A percentile compares a stretch with the other conserved stretches of the same genome.
Conservation (phyloP, 2,888 invertebrate species). For the Zaprionus bogoriensis region DNA sequence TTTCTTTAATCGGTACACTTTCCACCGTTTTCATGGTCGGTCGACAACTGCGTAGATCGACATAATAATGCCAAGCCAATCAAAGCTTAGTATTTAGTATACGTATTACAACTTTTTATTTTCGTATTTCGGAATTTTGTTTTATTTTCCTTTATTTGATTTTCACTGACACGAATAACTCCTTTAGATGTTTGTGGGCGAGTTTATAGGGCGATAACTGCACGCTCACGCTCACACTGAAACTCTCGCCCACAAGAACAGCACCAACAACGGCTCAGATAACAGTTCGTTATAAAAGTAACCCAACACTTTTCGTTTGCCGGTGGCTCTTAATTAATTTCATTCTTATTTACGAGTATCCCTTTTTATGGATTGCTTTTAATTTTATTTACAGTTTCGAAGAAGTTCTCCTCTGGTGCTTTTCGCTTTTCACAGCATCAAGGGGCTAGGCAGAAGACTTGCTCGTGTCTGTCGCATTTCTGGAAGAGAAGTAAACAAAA, state of each 20-base stretch:
- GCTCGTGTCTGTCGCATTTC: constrained; percentile 53
- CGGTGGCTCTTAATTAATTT: constrained; percentile 46
- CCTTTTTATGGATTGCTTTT: constrained; percentile 40
- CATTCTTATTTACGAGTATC: constrained; percentile 17
- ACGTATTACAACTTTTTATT: background rate
- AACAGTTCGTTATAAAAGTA: constrained; percentile 8
- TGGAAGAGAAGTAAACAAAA: constrained; percentile 50
- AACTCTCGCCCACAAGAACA: background rate
- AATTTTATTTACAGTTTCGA: constrained; percentile 55
- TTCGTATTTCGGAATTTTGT: constrained; percentile 9
- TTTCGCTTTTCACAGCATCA: constrained; percentile 53
- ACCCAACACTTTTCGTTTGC: constrained; percentile 25
- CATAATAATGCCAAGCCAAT: constrained; percentile 48
- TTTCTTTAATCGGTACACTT: constrained; percentile 52
- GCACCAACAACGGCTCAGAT: constrained; percentile 2
- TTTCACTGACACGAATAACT: constrained; percentile 45
- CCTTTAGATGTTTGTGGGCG: constrained; percentile 42
- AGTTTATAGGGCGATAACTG: constrained; percentile 53
- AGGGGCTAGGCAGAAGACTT: constrained; percentile 16
- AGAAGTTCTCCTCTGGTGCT: constrained; percentile 42
- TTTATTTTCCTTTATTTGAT: constrained; percentile 35
- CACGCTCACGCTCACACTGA: constrained; percentile 36
- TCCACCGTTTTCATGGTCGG: constrained; percentile 62
- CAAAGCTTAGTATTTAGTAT: constrained; percentile 20
- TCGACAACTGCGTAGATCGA: constrained; percentile 37